Evolutionary conservation across 2,113 vertebrate species (phyloP).

Genomic region (Vidua chalybeata): DNA sequence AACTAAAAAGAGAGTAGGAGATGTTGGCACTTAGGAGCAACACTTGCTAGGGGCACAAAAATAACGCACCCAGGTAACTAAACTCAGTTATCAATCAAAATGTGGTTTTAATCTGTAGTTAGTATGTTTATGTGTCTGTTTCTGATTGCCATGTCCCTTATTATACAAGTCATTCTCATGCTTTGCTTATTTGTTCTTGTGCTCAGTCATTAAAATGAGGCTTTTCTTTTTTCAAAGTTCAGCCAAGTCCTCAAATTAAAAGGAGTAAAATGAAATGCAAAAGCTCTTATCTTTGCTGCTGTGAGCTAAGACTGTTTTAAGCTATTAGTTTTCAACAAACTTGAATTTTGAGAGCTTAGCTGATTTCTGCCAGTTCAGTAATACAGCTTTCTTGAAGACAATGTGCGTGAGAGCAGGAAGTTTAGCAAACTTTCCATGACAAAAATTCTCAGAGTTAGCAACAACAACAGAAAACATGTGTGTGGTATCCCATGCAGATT

Average conservation of each 20-base stretch:
- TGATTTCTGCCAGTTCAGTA: not conserved
- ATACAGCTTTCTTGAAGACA: not conserved
- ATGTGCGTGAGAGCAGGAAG: not conserved
- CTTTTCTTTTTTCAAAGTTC: not conserved
- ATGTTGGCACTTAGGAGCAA: not conserved
- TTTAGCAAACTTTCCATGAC: not conserved
- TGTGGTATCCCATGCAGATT: not conserved
- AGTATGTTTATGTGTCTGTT: not conserved
- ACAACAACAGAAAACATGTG: not conserved
- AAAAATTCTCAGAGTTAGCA: not conserved
- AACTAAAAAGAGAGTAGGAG: not conserved
- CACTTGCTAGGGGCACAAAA: not conserved
- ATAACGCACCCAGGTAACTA: not conserved
- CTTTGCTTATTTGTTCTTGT: not conserved
- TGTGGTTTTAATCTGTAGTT: not conserved
- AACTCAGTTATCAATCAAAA: not conserved
- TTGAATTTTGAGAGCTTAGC: not conserved
- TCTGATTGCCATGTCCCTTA: fast-evolving
- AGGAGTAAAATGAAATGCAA: not conserved
- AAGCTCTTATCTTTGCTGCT: not conserved
- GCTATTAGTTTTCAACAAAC: not conserved
- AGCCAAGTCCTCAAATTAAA: not conserved
- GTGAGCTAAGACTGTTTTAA: not conserved
- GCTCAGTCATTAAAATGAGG: not conserved
- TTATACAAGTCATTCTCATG: fast-evolving